These are phyloP conservation scores for Mesopsocus fuscifrons DNA, from an alignment of 2,888 invertebrate species.

Conservation along the genomic window DNA sequence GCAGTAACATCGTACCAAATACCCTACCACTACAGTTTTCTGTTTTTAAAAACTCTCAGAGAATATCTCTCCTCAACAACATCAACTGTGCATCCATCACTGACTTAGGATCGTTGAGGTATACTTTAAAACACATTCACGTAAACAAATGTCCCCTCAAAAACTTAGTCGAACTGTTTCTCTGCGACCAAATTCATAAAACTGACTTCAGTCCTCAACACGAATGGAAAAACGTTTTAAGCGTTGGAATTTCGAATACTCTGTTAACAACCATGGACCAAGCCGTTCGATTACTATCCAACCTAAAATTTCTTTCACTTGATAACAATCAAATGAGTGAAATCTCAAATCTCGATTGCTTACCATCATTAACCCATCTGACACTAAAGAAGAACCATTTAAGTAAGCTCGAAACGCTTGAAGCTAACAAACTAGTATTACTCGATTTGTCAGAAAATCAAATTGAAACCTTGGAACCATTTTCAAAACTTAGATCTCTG, in stretches of 20 bases:
- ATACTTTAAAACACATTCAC: slow-evolving; percentile 40
- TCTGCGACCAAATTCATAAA: slow-evolving; percentile 72
- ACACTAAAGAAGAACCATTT: slow-evolving; percentile 67
- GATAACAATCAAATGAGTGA: slow-evolving; percentile 59
- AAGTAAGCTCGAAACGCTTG: slow-evolving; percentile 49
- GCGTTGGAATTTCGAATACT: slow-evolving; percentile 62
- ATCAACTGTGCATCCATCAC: slow-evolving; percentile 49
- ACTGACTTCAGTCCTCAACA: slow-evolving; percentile 7
- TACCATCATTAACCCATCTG: slow-evolving; percentile 56
- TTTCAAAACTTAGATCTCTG: slow-evolving; percentile 69
- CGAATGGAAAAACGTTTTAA: slow-evolving; percentile 30
- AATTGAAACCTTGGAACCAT: slow-evolving; percentile 47
- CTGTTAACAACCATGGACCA: slow-evolving; percentile 57
- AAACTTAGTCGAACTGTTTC: slow-evolving; percentile 55
- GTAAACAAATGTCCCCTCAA: slow-evolving; percentile 45
- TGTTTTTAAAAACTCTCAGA: slow-evolving; percentile 74
- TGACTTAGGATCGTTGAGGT: slow-evolving; percentile 37
- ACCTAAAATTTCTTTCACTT: slow-evolving; percentile 47
- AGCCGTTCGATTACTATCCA: slow-evolving; percentile 56
- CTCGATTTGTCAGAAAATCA: slow-evolving; percentile 74
- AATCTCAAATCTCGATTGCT: slow-evolving; percentile 55
- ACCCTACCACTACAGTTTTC: slow-evolving; percentile 61
- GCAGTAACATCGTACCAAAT: slow-evolving; percentile 71
- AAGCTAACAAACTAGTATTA: slow-evolving; percentile 74
- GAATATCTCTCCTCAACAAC: slow-evolving; percentile 48